phyloP scores from a whole-genome alignment of 2,888 invertebrate genomes.

The Dione juno region DNA sequence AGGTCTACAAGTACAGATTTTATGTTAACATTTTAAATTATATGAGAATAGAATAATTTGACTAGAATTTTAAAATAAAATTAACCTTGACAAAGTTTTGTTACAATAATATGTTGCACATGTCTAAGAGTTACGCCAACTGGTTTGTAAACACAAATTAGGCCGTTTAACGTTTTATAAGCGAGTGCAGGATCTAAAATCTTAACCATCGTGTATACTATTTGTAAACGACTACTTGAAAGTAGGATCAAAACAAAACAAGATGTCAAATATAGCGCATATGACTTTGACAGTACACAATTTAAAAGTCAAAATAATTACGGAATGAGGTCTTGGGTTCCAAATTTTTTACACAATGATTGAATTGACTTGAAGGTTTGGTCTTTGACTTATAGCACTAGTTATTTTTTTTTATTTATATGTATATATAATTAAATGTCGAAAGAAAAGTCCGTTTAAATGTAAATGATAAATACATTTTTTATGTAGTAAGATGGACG shows the following conservation, averaged over 20 bases:
- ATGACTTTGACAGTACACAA: neutral
- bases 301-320: neutral
- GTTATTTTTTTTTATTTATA: no score
- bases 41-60: neutral
- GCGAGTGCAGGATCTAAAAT: conserved; percentile 81
- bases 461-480: no score
- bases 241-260: neutral
- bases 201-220: conserved; percentile 60
- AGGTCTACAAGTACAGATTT: conserved; percentile 82
- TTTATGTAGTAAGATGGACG: no score
- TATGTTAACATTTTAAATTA: neutral
- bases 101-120: conserved; percentile 83
- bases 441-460: no score
- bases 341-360: no score
- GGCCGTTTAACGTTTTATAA: conserved; percentile 88
- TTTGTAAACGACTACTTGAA: neutral
- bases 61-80: conserved; percentile 24
- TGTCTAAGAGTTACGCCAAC: conserved; percentile 80
- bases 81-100: conserved; percentile 88
- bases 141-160: conserved; percentile 92
- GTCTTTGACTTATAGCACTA: no score
- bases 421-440: no score
- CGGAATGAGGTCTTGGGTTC: neutral
- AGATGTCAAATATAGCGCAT: neutral
- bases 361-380: no score